Base-by-base conservation (phyloP, 2,797 vertebrate genomes). In the Cephalopachus bancanus region DNA sequence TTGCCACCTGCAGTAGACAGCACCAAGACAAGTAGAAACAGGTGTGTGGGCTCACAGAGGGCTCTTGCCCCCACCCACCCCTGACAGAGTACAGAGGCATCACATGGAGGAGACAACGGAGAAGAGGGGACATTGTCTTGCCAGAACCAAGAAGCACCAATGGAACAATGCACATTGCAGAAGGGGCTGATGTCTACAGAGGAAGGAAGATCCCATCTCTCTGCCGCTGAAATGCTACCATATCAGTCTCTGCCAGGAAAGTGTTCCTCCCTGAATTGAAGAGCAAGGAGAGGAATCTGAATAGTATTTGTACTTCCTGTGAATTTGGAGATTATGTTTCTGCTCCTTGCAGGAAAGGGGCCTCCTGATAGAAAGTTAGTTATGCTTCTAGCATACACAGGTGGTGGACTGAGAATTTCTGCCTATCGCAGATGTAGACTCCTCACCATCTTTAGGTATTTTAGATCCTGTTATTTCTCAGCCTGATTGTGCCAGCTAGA, bases 101-200 rank as follows among this genome's bases (percentile, higher is more conserved):
- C 49, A 22, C 1, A 76, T 5, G 14, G 24, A 30, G 10, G 3
- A 4, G 53, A 10, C 26, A 20, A 9, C 10, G 22, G 14, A 12
- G 22, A 22, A 44, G 37, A n/a, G 51, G 17, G 49, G 24, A 33
- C 1, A 0, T 9, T 0, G 5, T 26, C 20, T 3, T 0, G 19
- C 8, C 60, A 1, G 49, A 33, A 33, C 83, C 22, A 9, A 51
- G 44, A 57, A 51, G 0, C 14, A 17, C 28, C n/a, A 10, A 11
- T 1, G 2, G 49, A 9, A 49, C 30, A 33, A 3, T 0, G 1
- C 9, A 10, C 28, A 16, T 1, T 51, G 22, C 72, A 26, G 3
- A 74, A 57, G 28, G 62, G n/a, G 24, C 64, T 4, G 0, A 14
- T 6, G 4, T 37, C 72, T 57, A 28, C 53, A 67, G 60, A 26